Base-by-base conservation (phyloP, 2,888 invertebrate species). In the Tuberolachnus salignus region DNA sequence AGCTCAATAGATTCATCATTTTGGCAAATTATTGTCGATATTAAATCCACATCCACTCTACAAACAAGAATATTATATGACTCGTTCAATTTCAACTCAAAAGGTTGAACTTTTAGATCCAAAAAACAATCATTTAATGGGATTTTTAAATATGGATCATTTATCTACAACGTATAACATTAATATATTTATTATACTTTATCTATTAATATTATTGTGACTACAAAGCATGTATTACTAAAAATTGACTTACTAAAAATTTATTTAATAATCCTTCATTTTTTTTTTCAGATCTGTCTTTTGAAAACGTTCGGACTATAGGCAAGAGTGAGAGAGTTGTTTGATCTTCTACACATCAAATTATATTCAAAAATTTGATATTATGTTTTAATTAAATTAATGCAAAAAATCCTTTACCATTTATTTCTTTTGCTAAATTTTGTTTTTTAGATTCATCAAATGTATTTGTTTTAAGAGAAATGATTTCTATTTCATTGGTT, bases 121-220 rank as follows among this genome's bases (percentile, higher is more conserved):
- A 75, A 75, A 59, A 75, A 75, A 66, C 75, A 75, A 21, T 67
- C 34, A 1, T 67, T 26, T 21, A 75, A 26, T 46, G 66, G 19
- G 10, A 26, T 46, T 49, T 26, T 6, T 21, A 75, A 57, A 26
- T 14, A 67, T 19, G 26, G n/a, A 75, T 75, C 75, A 49, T 44
- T 49, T 57, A 11, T 57, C 73, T 73, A 53, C 10, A 72, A 49
- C 10, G 11, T 3, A 57, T 42, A 53, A 64, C 6, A 42, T 19
- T 19, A 8, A 55, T 11, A 55, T 1, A 55, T 21, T 21, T 21
- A 11, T n/a, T 53, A 53, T 21, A 19, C 21, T 55, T 55, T n/a
- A 9, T 19, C 55, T 8, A 53, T 21, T 57, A 49, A 69, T 53
- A 34, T 16, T 26, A 21, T 53, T 19, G 34, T 34, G 6, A 34